A percentile compares a stretch with the other conserved stretches of the same genome.
phyloP scores from a whole-genome alignment of 2,888 invertebrate species.

The Plusia festucae region DNA sequence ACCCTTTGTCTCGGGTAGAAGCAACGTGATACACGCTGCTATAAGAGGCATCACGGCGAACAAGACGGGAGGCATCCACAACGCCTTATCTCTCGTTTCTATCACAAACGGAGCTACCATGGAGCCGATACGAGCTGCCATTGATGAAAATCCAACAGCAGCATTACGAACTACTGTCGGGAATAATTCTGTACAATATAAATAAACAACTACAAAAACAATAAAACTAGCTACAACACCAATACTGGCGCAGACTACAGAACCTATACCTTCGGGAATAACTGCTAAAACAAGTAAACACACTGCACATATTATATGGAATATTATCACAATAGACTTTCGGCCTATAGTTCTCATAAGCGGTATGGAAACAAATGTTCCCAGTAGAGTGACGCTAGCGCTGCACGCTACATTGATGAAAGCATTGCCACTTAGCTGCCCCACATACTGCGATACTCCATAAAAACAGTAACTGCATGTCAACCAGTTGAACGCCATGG shows the following conservation, averaged over 20 bases:
- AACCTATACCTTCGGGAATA: conserved; percentile 79
- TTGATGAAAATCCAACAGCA: conserved; percentile 96
- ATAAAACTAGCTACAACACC: conserved; percentile 95
- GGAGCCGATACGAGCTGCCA: conserved; percentile 95
- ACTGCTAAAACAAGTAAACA: conserved; percentile 90
- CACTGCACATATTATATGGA: conserved; percentile 90
- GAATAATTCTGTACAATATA: conserved; percentile 96
- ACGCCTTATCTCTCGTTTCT: conserved; percentile 83
- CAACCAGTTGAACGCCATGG: conserved; percentile 94
- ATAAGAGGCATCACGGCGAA: conserved; percentile 92
- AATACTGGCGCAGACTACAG: conserved; percentile 91
- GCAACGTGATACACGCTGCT: conserved; percentile 85
- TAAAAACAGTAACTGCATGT: conserved; percentile 94
- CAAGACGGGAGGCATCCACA: conserved; percentile 91
- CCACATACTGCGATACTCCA: conserved; percentile 95
- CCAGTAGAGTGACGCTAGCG: conserved; percentile 90
- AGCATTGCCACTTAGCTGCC: conserved; percentile 93
- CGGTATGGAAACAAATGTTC: conserved; percentile 90
- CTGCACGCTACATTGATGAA: conserved; percentile 95
- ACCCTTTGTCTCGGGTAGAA: conserved; percentile 94
- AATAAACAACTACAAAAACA: conserved; percentile 95
- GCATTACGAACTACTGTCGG: conserved; percentile 96
- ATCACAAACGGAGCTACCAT: conserved; percentile 95
- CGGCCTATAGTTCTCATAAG: conserved; percentile 91
- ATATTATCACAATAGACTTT: conserved; percentile 90